Evolutionary conservation across 2,888 invertebrate species (phyloP).

Genomic region (Tetragonula carbonaria): DNA sequence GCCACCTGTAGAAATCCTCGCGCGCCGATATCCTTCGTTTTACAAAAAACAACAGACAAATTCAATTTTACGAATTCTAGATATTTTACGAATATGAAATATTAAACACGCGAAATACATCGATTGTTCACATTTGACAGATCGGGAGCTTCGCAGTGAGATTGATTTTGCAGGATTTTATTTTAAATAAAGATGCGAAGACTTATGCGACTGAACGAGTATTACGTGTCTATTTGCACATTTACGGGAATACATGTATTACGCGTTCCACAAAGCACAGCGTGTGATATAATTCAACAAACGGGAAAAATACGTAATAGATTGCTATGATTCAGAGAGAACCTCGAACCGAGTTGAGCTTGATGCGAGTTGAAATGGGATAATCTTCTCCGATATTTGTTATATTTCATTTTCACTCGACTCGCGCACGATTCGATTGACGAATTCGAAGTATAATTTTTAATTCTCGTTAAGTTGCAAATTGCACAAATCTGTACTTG

Average conservation of each 20-base stretch:
- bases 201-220: neutral
- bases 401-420: neutral
- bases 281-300: neutral
- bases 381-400: neutral
- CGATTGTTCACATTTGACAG: no score
- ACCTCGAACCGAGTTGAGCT: constrained; percentile 22
- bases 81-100: no score
- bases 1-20: no score
- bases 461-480: neutral
- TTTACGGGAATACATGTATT: neutral
- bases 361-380: neutral
- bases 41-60: no score
- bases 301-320: constrained; percentile 8
- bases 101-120: no score
- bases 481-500: neutral
- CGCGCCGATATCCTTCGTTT: no score
- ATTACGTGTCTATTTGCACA: neutral
- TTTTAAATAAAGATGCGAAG: neutral
- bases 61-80: no score
- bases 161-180: neutral
- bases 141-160: no score
- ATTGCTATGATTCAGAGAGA: constrained; percentile 22
- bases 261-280: neutral
- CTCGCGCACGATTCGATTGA: neutral
- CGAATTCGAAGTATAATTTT: neutral